Evolutionary conservation across 2,888 invertebrate species (phyloP), one percentile per base, ranked within the genome.

Genomic region (Tanypteryx hageni): DNA sequence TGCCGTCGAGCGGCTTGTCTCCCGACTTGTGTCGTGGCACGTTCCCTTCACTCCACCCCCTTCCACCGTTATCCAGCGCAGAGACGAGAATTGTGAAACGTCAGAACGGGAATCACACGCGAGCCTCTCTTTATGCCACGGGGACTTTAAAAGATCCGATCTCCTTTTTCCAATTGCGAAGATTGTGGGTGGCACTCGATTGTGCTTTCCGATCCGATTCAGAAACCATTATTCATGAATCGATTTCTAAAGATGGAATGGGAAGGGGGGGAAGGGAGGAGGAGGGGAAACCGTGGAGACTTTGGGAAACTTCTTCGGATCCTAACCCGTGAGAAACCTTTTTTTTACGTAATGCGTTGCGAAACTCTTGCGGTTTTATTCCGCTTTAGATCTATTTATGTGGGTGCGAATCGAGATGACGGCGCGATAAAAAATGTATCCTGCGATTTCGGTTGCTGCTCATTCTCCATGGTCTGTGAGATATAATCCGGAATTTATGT

Each of bases 131-230:
- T n/a, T 22, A 27, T 76, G 13, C 22, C 76, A 22, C 27, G 76
- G 27, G 76, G 22, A 22, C n/a, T 22, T 5, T 13, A 27, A 76
- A 76, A 27, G 76, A 76, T 76, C 76, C 27, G 11, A 76, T 76
- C 76, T 76, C 68, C 44, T n/a, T 68, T 22, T n/a, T 68, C n/a
- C 68, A 3, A 22, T 76, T 4, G 76, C 22, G 27, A 4, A 68
- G 76, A 22, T 76, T 27, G 76, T 76, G 76, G 76, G 76, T 76
- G 76, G 76, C 76, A 76, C 76, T 76, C 22, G 76, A 76, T 76
- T 27, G 13, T 27, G 22, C 27, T 76, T 27, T 68, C 11, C n/a
- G 68, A 68, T 68, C 76, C 27, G 76, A 76, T 76, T 76, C 18
- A 27, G 22, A 4, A 76, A 27, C 76, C 76, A 76, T 76, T 76